Conservation (phyloP, 2,797 vertebrate genomes). For the Sitta carolinensis region DNA sequence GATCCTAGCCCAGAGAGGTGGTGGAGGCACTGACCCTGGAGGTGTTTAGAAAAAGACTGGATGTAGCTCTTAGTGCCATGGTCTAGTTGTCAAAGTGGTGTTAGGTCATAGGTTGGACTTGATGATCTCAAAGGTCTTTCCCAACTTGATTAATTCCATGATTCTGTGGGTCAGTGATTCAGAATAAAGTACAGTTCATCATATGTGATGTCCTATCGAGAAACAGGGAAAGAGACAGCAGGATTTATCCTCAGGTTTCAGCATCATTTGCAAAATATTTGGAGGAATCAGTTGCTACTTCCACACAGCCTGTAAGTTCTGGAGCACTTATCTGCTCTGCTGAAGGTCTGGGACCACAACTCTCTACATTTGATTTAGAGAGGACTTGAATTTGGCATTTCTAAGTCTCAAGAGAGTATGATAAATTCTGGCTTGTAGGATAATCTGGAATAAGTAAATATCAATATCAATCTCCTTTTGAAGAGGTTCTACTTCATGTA, state of each 20-base stretch:
- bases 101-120: background rate
- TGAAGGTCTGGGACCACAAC: background rate
- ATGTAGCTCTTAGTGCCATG: background rate
- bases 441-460: conserved; percentile 18
- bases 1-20: background rate
- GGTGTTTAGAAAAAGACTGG: background rate
- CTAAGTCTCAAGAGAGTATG: background rate
- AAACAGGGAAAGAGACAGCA: background rate
- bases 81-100: background rate
- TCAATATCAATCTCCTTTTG: background rate
- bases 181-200: background rate
- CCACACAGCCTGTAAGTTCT: background rate
- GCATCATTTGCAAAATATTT: background rate
- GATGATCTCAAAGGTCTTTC: background rate
- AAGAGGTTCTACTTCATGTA: background rate
- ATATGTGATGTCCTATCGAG: fast-evolving
- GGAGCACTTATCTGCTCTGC: background rate
- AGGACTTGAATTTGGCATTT: background rate
- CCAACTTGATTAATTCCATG: background rate
- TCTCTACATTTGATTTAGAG: background rate
- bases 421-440: background rate
- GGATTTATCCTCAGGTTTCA: background rate
- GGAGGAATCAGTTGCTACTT: background rate
- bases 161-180: background rate
- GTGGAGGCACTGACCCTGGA: background rate